phyloP scores from a whole-genome alignment of 2,113 vertebrate species.

The Tor tambroides region DNA sequence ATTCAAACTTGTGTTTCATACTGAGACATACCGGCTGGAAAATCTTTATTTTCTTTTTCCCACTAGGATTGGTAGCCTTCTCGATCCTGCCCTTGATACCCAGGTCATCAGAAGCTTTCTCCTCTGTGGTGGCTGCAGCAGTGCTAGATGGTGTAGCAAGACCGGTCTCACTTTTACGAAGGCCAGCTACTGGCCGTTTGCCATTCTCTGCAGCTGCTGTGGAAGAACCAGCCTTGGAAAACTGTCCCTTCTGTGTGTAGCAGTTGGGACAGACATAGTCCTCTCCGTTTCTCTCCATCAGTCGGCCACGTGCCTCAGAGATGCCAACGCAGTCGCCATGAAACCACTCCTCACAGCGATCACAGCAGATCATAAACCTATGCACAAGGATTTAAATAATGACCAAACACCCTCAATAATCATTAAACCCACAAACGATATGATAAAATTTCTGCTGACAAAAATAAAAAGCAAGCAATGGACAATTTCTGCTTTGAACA shows the following conservation, averaged over 20 bases:
- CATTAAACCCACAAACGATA: background rate
- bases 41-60: constrained; percentile 99
- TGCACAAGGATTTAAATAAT: constrained; percentile 30
- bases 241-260: constrained; percentile 85
- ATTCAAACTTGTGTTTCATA: constrained; percentile 1
- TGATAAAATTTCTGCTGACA: background rate
- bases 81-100: constrained; percentile 99
- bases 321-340: constrained; percentile 98
- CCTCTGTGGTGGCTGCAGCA: constrained; percentile 71
- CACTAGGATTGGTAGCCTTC: constrained; percentile 94
- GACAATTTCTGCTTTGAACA: background rate
- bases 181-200: constrained; percentile 64
- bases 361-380: constrained; percentile 99
- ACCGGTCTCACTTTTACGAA: constrained; percentile 56
- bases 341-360: constrained; percentile 99
- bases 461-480: background rate
- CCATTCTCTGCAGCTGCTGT: constrained; percentile 68
- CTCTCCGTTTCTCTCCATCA: constrained; percentile 94
- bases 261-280: constrained; percentile 99
- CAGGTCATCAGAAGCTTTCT: constrained; percentile 82
- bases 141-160: constrained; percentile 26
- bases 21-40: constrained; percentile 92
- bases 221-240: constrained; percentile 64
- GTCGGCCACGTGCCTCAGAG: constrained; percentile 91
- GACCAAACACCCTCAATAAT: constrained; percentile 14